These are phyloP conservation scores for Lasioglossum malachurum DNA, from an alignment of 2,888 invertebrate genomes.

Conservation along the genomic window DNA sequence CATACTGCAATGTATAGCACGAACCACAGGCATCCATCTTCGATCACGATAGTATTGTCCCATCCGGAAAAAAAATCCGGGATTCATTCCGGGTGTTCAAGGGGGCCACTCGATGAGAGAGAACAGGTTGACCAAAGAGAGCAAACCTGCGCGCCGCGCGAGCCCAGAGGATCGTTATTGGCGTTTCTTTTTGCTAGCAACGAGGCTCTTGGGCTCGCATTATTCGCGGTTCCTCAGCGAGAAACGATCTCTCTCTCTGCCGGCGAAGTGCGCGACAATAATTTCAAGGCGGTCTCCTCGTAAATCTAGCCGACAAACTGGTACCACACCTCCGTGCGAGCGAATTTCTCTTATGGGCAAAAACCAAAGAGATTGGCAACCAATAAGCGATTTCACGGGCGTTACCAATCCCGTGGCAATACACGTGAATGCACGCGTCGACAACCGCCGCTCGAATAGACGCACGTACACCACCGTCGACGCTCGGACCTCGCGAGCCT, in stretches of 20 bases:
- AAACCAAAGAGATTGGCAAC: conserved; percentile 70
- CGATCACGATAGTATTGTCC: conserved; percentile 79
- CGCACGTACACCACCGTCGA: conserved; percentile 30
- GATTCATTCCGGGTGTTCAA: conserved; percentile 42
- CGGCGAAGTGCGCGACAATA: conserved; percentile 57
- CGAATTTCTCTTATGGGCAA: conserved; percentile 72
- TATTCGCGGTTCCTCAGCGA: conserved; percentile 51
- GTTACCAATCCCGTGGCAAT: conserved; percentile 60
- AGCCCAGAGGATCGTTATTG: conserved; percentile 25
- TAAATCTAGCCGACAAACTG: conserved; percentile 72
- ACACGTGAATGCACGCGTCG: conserved; percentile 52
- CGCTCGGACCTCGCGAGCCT: conserved; percentile 22
- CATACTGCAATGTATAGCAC: conserved; percentile 80
- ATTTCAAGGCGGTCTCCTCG: conserved; percentile 67
- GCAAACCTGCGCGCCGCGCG: conserved; percentile 24
- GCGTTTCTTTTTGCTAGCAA: conserved; percentile 31
- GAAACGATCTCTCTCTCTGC: conserved; percentile 27
- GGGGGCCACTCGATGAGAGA: conserved; percentile 60
- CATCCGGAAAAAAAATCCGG: conserved; percentile 41
- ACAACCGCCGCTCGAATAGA: conserved; percentile 34
- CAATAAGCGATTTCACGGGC: conserved; percentile 73
- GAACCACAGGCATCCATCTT: conserved; percentile 68
- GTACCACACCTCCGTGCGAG: conserved; percentile 67
- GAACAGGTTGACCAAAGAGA: conserved; percentile 54
- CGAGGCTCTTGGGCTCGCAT: conserved; percentile 15